Base-by-base conservation (phyloP, 2,888 invertebrate species). In the Netelia virgata region DNA sequence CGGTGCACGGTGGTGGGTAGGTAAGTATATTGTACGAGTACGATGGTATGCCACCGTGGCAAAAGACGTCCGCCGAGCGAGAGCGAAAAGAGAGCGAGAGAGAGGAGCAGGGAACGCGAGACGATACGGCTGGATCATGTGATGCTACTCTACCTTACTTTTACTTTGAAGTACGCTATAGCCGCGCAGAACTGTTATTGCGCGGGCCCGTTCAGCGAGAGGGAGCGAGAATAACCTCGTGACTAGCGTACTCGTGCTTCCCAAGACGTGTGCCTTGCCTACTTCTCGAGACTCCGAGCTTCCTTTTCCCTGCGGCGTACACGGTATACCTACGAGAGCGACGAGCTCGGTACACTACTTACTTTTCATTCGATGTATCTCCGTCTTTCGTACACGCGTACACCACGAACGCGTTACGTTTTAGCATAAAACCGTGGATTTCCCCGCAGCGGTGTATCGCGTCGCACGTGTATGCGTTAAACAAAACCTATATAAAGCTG, bases 91-190 rank as follows among this genome's bases (percentile, higher is more conserved):
- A 73, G 74, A 69, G 57, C 47, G 78, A 18, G 69, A 41, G 63
- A 36, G 63, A 70, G 55, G 82, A 78, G 61, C 28, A 61, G 78
- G 78, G 75, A 79, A 82, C 61, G 79, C 79, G 74, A 85, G 70
- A 85, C 69, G 72, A 75, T 72, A 82, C 74, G 28, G 64, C 61
- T 64, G 68, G 85, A 88, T 87, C 87, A 83, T 88, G 87, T 85
- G 86, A 88, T 86, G 87, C 85, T 84, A 87, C 87, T 36, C 36
- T 84, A 78, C 63, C 74, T 86, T 74, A 87, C 87, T 87, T 88
- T 88, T 88, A 88, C 88, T 88, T 88, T 84, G 83, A 84, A 82
- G 74, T 57, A 36, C 73, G 59, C 18, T 78, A 72, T 61, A 79
- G 41, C 57, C 47, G 47, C 9, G 57, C 16, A 57, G 18, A 57